Conservation (phyloP, 2,888 invertebrate species). For the Lasioglossum zephyrum region DNA sequence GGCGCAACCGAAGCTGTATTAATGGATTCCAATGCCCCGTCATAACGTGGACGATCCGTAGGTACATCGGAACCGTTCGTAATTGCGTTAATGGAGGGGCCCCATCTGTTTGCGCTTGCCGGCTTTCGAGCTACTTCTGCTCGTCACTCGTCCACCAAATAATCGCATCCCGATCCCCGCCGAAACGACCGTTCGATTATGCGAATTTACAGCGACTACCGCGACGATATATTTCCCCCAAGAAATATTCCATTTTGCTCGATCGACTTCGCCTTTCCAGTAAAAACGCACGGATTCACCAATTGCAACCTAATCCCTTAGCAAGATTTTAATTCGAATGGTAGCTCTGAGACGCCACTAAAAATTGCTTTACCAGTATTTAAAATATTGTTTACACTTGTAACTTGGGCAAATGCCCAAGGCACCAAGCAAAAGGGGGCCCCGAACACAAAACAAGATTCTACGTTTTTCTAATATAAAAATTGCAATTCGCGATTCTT, state of each 20-base stretch:
- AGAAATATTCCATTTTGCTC: neutral
- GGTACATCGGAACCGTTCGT: conserved; percentile 66
- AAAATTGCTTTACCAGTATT: too few relatives aligned
- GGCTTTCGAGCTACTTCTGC: conserved; percentile 53
- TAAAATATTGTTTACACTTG: too few relatives aligned
- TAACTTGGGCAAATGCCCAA: too few relatives aligned
- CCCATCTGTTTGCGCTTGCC: conserved; percentile 62
- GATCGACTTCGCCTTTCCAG: neutral
- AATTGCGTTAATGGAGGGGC: conserved; percentile 71
- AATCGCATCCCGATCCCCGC: conserved; percentile 25
- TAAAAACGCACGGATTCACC: neutral
- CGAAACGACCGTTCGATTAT: conserved; percentile 1
- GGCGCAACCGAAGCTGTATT: conserved; percentile 76
- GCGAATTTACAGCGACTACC: neutral
- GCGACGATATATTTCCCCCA: neutral
- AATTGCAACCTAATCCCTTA: neutral
- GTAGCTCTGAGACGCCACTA: too few relatives aligned
- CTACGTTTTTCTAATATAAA: too few relatives aligned
- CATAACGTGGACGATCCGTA: conserved; percentile 69
- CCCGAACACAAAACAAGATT: too few relatives aligned
- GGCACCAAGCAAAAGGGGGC: too few relatives aligned
- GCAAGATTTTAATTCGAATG: neutral
- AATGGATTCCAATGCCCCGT: conserved; percentile 80
- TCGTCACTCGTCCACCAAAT: conserved; percentile 47
- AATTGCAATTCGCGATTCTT: too few relatives aligned